phyloP scores from a whole-genome alignment of 1,140 invertebrate genomes.

The Nylanderia fulva region DNA sequence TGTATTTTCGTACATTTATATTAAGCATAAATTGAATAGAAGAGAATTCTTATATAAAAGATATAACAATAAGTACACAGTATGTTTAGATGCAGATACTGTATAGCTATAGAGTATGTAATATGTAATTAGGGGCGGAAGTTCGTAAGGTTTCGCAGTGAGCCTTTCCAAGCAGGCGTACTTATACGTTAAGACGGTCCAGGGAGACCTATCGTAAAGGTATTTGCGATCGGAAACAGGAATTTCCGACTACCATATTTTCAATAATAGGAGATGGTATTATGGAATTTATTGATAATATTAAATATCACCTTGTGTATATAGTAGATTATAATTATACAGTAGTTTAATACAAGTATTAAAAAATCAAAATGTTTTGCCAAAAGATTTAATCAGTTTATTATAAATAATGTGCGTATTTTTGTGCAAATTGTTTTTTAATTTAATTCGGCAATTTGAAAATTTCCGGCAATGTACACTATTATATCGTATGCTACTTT shows the following conservation, averaged over 20 bases:
- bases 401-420: not conserved
- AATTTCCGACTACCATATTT: slow-evolving; percentile 28
- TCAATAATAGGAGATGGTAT: not conserved
- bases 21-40: not conserved
- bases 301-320: not conserved
- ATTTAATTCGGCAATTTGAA: too few species aligned
- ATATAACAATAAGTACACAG: not conserved
- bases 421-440: too few species aligned
- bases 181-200: slow-evolving; percentile 36
- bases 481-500: not conserved
- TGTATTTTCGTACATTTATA: not conserved
- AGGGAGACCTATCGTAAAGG: slow-evolving; percentile 44
- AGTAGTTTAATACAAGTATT: not conserved
- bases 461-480: not conserved
- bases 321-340: not conserved
- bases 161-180: slow-evolving; percentile 26
- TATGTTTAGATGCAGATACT: not conserved
- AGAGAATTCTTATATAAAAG: not conserved
- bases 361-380: not conserved
- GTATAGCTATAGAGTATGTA: not conserved
- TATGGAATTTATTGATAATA: not conserved
- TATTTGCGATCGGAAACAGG: slow-evolving; percentile 50
- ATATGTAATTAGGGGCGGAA: slow-evolving; percentile 34
- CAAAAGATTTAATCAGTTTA: not conserved
- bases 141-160: slow-evolving; percentile 11